Evolutionary conservation across 2,888 invertebrate species (phyloP).

Genomic region (Megaustenia siamemsis): DNA sequence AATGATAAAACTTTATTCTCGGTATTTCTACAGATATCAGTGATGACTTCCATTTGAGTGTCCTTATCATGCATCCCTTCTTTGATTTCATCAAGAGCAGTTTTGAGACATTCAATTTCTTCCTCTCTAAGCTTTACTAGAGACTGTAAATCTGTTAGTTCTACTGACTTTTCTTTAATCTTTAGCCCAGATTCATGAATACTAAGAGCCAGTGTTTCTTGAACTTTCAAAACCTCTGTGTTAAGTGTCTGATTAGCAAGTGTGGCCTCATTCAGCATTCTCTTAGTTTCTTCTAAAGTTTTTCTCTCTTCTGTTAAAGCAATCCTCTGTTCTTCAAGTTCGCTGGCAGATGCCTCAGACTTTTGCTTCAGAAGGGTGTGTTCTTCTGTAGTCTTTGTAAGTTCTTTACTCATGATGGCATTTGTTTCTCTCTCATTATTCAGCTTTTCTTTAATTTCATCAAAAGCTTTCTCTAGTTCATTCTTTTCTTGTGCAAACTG

Average conservation of each 20-base stretch:
- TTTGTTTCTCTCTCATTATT: constrained; percentile 23
- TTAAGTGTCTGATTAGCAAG: constrained; percentile 31
- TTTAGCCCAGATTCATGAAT: constrained; percentile 18
- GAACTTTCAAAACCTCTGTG: constrained; percentile 11
- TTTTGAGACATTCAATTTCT: constrained; percentile 43
- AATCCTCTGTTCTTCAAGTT: constrained; percentile 30
- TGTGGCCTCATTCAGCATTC: constrained; percentile 24
- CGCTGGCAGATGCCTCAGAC: constrained; percentile 33
- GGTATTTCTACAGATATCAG: not conserved
- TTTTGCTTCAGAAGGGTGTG: constrained; percentile 17
- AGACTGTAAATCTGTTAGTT: constrained; percentile 19
- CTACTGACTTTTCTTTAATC: constrained; percentile 21
- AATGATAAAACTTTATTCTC: constrained; percentile 17
- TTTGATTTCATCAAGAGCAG: constrained; percentile 25
- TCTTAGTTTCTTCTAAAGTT: constrained; percentile 7
- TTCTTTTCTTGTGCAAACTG: not conserved
- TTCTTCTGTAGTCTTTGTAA: constrained; percentile 19
- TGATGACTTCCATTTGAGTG: constrained; percentile 27
- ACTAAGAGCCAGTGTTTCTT: constrained; percentile 23
- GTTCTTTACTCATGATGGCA: constrained; percentile 27
- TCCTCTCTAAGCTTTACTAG: constrained; percentile 6
- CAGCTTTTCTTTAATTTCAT: not conserved
- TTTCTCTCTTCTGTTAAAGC: not conserved
- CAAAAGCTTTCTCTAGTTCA: not conserved
- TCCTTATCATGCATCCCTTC: constrained; percentile 22